Percentiles rank a stretch among this genome's conserved stretches.
Conservation (phyloP, 2,113 vertebrate species). For the Oryzias woworae region DNA sequence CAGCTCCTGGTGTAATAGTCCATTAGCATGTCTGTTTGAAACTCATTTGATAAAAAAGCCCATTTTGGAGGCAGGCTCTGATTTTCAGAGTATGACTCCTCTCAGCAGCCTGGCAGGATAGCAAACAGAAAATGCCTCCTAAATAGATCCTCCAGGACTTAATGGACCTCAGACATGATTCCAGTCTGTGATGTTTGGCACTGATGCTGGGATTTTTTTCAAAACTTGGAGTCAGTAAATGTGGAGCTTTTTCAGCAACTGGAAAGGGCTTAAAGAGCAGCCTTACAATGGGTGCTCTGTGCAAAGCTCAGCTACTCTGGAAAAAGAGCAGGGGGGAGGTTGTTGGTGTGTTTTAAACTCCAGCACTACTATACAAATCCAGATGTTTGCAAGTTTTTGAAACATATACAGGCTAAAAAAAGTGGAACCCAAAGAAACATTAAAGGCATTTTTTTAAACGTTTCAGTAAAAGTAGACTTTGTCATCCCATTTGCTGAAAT, state of each 20-base stretch:
- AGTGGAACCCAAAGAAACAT: slow-evolving; percentile 2
- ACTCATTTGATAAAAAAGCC: slow-evolving; percentile 22
- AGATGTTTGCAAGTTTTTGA: slow-evolving; percentile 39
- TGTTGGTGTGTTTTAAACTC: slow-evolving; percentile 38
- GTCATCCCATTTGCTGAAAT: not conserved
- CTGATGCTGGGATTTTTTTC: slow-evolving; percentile 55
- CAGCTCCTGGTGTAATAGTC: not conserved
- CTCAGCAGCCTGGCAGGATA: slow-evolving; percentile 35
- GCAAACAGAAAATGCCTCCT: slow-evolving; percentile 57
- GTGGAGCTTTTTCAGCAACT: slow-evolving; percentile 55
- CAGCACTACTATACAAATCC: slow-evolving; percentile 41
- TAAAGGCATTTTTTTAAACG: not conserved
- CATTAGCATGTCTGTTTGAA: slow-evolving; percentile 22
- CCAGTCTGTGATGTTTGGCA: slow-evolving; percentile 77
- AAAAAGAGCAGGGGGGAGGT: slow-evolving; percentile 55
- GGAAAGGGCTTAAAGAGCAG: slow-evolving; percentile 66
- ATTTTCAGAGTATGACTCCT: slow-evolving; percentile 33
- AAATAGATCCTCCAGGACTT: slow-evolving; percentile 62
- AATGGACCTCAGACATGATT: slow-evolving; percentile 62
- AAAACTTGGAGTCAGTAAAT: slow-evolving; percentile 57
- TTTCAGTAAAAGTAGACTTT: not conserved
- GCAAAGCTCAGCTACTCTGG: slow-evolving; percentile 58
- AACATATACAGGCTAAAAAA: slow-evolving; percentile 14
- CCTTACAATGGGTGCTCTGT: slow-evolving; percentile 77
- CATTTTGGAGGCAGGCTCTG: slow-evolving; percentile 17